Evolutionary conservation across 1,140 invertebrate genomes (phyloP), one percentile per base, ranked within the genome.

Genomic region (Parasteatoda tepidariorum): DNA sequence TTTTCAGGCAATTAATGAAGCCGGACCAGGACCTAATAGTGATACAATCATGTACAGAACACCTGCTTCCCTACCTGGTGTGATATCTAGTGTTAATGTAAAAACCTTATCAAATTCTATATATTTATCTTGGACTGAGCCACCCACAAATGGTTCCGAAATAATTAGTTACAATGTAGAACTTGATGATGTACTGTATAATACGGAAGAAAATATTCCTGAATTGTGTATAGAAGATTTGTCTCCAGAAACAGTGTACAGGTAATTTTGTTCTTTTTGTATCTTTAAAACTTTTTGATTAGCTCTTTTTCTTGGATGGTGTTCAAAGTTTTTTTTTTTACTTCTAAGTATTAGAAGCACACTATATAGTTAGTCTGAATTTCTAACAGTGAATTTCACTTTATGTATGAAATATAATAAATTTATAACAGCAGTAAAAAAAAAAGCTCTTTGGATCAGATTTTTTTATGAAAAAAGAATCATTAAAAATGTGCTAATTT

Each of bases 161-260:
- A 93, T 97, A 81, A 89, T 91, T n/a, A 91, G 93, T 74, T 96
- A 96, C 87, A 92, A 93, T 79, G 92, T 96, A 34, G 94, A 95
- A 79, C 87, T 93, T 28, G 92, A 91, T 28, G 93, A 95, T 76
- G 89, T 90, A 28, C 24, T 81, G 18, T 68, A 75, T 38, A 84
- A 76, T 28, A 85, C 82, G 18, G 71, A 85, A 84, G 34, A 89
- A 90, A 5, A 90, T 92, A 86, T 84, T 30, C 85, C 86, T 22
- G 85, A 88, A 73, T 84, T 75, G 48, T 84, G 85, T 18, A 86
- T 92, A 55, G 89, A 90, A 41, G 89, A 90, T 75, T 88, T 92
- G 57, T 85, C 87, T 64, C 91, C 92, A 38, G 90, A 92, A 85
- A 92, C 92, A 59, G 86, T 88, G 2, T 88, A 73, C 86, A 93